Conservation (phyloP, 2,797 vertebrate genomes). For the Diplodus sargus region DNA sequence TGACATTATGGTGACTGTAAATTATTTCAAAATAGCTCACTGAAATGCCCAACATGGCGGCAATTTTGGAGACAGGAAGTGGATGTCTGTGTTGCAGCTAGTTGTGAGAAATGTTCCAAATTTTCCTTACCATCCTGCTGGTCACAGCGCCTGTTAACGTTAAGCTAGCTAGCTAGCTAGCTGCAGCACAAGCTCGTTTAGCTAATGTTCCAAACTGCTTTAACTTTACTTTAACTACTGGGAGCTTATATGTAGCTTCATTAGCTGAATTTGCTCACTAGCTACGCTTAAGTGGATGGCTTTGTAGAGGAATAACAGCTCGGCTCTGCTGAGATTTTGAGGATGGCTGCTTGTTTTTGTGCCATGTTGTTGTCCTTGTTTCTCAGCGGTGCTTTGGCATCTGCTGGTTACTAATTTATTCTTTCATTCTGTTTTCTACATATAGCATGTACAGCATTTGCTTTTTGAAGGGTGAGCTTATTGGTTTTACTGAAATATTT, state of each 20-base stretch:
- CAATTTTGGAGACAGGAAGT: not conserved
- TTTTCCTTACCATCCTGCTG: no score
- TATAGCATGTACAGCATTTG: not conserved
- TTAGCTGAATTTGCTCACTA: not conserved
- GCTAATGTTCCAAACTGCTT: not conserved
- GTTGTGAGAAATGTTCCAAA: no score
- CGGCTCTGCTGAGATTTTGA: not conserved
- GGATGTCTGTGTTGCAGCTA: not conserved
- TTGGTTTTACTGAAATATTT: conserved; percentile 1
- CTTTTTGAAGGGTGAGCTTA: not conserved
- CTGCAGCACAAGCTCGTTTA: not conserved
- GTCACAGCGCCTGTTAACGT: not conserved
- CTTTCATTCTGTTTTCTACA: not conserved
- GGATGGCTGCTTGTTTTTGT: not conserved
- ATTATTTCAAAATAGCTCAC: no score
- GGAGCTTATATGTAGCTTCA: no score
- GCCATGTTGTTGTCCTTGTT: not conserved
- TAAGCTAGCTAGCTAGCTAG: no score
- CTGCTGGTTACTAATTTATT: not conserved
- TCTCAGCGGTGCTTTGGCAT: not conserved
- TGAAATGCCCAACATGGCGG: not conserved
- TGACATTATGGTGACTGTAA: not conserved
- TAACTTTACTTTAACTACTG: not conserved
- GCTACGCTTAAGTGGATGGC: no score
- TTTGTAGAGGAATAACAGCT: not conserved